phyloP scores from a whole-genome alignment of 1,140 invertebrate species.

The Gonioctena quinquepunctata region DNA sequence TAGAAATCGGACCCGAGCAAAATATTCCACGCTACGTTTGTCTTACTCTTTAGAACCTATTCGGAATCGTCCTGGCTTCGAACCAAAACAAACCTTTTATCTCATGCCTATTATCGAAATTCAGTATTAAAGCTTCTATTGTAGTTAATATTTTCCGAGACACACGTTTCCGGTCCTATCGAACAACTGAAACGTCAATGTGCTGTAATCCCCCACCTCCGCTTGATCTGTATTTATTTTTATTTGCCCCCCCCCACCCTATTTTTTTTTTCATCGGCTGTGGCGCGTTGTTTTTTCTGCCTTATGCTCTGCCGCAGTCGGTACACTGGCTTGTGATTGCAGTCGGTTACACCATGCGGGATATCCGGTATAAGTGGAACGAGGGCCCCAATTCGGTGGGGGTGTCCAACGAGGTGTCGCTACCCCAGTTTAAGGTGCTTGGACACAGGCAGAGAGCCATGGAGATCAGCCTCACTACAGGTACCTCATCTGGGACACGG shows the following conservation, averaged over 20 bases:
- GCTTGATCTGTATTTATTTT: background rate
- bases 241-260: slow-evolving; percentile 11
- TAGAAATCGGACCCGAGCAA: too few relatives aligned
- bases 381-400: slow-evolving; percentile 89
- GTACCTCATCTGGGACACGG: slow-evolving; percentile 63
- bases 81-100: too few relatives aligned
- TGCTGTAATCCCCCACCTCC: background rate
- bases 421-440: slow-evolving; percentile 93
- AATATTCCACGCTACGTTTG: too few relatives aligned
- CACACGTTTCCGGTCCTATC: too few relatives aligned
- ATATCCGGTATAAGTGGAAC: slow-evolving; percentile 95
- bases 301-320: background rate
- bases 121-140: too few relatives aligned
- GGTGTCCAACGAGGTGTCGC: slow-evolving; percentile 88
- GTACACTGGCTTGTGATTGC: slow-evolving; percentile 60
- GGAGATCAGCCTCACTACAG: slow-evolving; percentile 91
- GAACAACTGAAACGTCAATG: background rate
- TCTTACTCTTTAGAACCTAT: too few relatives aligned
- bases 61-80: too few relatives aligned
- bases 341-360: slow-evolving; percentile 97
- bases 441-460: slow-evolving; percentile 86
- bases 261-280: slow-evolving; percentile 31
- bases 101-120: too few relatives aligned
- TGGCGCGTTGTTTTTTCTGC: slow-evolving; percentile 28
- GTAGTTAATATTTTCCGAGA: too few relatives aligned